phyloP scores from a whole-genome alignment of 2,888 invertebrate genomes.

The Cyaniris semiargus region DNA sequence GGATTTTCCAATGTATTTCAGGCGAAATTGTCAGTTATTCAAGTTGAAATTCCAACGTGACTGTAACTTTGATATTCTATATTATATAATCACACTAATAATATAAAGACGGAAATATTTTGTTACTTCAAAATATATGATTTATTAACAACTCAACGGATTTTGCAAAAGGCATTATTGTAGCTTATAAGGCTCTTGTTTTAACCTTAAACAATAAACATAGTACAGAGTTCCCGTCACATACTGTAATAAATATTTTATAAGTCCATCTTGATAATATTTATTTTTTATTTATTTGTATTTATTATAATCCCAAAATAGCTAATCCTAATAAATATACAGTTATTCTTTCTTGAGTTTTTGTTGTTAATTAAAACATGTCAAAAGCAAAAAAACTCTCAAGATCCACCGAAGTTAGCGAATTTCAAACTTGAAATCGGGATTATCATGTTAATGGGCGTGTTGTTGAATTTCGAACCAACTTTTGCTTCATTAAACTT shows the following conservation, averaged over 20 bases:
- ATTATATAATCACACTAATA: too few species aligned
- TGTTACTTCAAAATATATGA: too few species aligned
- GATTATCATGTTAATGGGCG: background rate
- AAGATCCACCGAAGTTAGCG: background rate
- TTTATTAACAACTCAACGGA: too few species aligned
- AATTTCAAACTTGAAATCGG: conserved; percentile 16
- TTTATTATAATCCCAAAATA: background rate
- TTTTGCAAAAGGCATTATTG: too few species aligned
- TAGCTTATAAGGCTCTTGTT: too few species aligned
- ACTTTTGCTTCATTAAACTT: conserved; percentile 24
- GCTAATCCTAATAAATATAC: background rate
- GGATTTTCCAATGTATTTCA: conserved; percentile 10
- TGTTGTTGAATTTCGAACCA: conserved; percentile 12
- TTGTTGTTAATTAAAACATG: conserved; percentile 16
- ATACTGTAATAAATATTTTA: too few species aligned
- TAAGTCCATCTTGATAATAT: too few species aligned
- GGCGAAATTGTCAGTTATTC: background rate
- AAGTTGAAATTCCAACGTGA: background rate
- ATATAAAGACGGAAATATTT: too few species aligned
- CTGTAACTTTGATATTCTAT: background rate
- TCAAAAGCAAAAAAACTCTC: conserved; percentile 14
- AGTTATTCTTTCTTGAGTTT: background rate
- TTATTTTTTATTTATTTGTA: too few species aligned
- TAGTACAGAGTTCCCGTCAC: too few species aligned
- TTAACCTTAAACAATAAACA: too few species aligned